A percentile compares a stretch with the other conserved stretches of the same genome.
Evolutionary conservation across 2,888 invertebrate genomes (phyloP).

Genomic region (Monoplex corrugatus): DNA sequence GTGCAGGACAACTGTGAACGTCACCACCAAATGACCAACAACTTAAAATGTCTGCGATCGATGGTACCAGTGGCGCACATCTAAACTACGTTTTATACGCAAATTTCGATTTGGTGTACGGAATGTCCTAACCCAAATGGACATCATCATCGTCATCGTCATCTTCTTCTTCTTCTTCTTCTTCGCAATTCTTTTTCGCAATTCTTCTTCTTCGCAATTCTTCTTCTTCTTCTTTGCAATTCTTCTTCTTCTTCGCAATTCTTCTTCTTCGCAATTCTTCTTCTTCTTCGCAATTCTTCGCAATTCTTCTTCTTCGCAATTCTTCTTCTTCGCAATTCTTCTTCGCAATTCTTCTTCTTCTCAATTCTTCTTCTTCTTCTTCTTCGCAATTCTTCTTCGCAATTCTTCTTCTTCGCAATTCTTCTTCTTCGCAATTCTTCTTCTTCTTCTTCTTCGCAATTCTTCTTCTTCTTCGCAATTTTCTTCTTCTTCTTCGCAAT

Average conservation of each 20-base stretch:
- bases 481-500: not conserved
- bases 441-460: not conserved
- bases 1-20: no score
- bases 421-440: not conserved
- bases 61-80: no score
- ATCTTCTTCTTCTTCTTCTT: no score
- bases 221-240: no score
- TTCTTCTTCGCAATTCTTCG: constrained; percentile 36
- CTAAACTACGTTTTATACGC: no score
- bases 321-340: not conserved
- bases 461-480: not conserved
- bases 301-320: not conserved
- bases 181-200: no score
- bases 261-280: not conserved
- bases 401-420: not conserved
- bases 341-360: not conserved
- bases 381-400: constrained; percentile 8
- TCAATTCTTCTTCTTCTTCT: constrained; percentile 46
- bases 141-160: no score
- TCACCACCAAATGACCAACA: no score
- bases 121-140: no score
- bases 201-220: no score
- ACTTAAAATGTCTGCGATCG: no score
- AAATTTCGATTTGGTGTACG: no score
- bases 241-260: not conserved